A percentile compares a stretch with the other conserved stretches of the same genome.
Conservation (phyloP, 2,888 invertebrate genomes). For the Andrena chrysosceles region DNA sequence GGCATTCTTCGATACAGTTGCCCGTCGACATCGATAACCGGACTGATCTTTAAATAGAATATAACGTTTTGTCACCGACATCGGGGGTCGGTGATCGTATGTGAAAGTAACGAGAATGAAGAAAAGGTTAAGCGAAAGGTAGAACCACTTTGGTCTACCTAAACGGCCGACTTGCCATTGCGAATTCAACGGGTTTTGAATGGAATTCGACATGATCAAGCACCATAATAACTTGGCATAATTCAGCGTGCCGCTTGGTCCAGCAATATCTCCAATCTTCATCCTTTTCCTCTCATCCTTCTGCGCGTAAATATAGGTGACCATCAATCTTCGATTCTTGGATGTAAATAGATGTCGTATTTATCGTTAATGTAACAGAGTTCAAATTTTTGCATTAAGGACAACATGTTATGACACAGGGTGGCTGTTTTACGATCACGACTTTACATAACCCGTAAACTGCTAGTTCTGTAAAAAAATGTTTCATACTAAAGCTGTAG, state of each 20-base stretch:
- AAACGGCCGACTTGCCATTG: conserved; percentile 38
- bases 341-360: not conserved
- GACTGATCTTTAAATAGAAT: conserved; percentile 72
- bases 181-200: conserved; percentile 51
- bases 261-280: conserved; percentile 16
- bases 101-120: conserved; percentile 68
- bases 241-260: conserved; percentile 14
- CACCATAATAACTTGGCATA: conserved; percentile 23
- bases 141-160: conserved; percentile 47
- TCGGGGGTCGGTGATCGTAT: conserved; percentile 60
- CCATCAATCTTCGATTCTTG: too few species aligned
- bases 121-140: conserved; percentile 72
- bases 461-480: too few species aligned
- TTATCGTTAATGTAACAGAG: too few species aligned
- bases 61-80: conserved; percentile 64
- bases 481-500: too few species aligned
- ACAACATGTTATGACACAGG: too few species aligned
- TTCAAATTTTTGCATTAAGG: too few species aligned
- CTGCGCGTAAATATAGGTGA: not conserved
- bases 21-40: conserved; percentile 55
- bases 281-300: not conserved
- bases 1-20: conserved; percentile 54
- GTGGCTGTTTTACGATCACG: too few species aligned
- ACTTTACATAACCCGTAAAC: too few species aligned
- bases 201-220: conserved; percentile 49